A percentile compares a stretch with the other conserved stretches of the same genome.
Evolutionary conservation across 2,113 vertebrate genomes (phyloP).

Genomic region (Cichladusa arquata): DNA sequence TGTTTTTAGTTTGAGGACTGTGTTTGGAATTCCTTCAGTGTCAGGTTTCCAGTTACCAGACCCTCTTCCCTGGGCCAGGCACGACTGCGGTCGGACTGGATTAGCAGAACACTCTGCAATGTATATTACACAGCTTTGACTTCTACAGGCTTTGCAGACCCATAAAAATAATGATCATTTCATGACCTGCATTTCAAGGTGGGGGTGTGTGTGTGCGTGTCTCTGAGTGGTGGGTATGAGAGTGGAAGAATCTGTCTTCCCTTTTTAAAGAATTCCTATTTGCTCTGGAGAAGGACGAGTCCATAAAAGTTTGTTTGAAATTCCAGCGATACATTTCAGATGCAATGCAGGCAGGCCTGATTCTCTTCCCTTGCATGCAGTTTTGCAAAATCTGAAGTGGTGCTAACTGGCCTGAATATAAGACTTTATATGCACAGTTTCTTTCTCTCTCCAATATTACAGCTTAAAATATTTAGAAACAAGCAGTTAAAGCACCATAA

Average conservation of each 20-base stretch:
- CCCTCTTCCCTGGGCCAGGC: constrained; percentile 56
- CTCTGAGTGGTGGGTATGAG: not conserved
- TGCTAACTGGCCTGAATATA: not conserved
- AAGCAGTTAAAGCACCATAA: not conserved
- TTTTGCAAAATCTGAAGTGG: not conserved
- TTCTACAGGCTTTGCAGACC: constrained; percentile 64
- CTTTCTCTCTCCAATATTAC: not conserved
- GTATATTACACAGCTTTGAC: constrained; percentile 66
- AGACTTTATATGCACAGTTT: not conserved
- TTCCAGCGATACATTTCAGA: not conserved
- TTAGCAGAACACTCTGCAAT: constrained; percentile 66
- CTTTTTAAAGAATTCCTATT: constrained; percentile 5
- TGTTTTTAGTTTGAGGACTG: constrained; percentile 72
- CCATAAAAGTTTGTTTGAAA: not conserved
- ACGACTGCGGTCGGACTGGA: constrained; percentile 56
- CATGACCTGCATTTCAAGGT: constrained; percentile 7
- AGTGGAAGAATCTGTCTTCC: not conserved
- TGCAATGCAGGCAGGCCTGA: not conserved
- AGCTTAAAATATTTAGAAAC: not conserved
- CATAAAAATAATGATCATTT: constrained; percentile 68
- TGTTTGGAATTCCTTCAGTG: constrained; percentile 75
- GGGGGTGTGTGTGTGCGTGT: too few relatives aligned
- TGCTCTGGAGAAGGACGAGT: not conserved
- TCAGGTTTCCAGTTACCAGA: constrained; percentile 73
- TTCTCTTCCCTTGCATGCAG: not conserved